These are phyloP conservation scores for Macrocentrus cingulum DNA, from an alignment of 1,140 invertebrate genomes.

Conservation along the genomic window DNA sequence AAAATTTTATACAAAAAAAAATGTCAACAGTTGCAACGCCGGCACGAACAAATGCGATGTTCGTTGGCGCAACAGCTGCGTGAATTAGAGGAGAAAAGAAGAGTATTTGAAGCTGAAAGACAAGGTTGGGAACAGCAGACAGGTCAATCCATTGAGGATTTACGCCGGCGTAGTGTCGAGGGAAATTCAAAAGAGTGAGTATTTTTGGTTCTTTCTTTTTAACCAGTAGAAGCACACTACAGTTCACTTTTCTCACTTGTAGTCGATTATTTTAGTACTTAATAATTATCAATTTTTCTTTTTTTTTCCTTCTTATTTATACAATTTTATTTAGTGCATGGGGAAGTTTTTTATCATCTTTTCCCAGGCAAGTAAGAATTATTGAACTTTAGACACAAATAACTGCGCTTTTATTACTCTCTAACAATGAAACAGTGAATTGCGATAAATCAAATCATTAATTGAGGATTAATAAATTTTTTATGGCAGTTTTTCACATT, in stretches of 20 bases:
- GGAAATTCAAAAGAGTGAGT: conserved; percentile 84
- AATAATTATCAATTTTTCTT: conserved; percentile 4
- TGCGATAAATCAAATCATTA: no score
- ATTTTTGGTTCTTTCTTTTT: conserved; percentile 36
- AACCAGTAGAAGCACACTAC: not conserved
- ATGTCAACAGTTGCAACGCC: conserved; percentile 69
- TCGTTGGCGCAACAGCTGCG: conserved; percentile 81
- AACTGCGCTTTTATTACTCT: no score
- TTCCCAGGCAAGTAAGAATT: conserved; percentile 32
- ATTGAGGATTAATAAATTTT: no score
- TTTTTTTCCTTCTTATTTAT: conserved; percentile 15
- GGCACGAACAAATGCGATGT: conserved; percentile 71
- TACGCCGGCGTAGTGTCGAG: conserved; percentile 80
- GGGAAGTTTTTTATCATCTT: conserved; percentile 30
- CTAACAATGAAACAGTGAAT: no score
- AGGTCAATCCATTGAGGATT: conserved; percentile 82
- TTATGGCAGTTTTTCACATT: no score
- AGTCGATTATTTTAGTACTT: no score
- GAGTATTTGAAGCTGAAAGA: conserved; percentile 85
- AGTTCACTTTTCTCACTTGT: not conserved
- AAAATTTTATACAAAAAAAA: no score
- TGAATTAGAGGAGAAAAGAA: conserved; percentile 87
- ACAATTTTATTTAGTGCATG: conserved; percentile 29
- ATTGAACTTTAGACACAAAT: no score
- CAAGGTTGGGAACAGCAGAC: conserved; percentile 87